Evolutionary conservation across 1,140 invertebrate genomes (phyloP), one percentile per base, ranked within the genome.

Genomic region (Rhynchophorus ferrugineus): DNA sequence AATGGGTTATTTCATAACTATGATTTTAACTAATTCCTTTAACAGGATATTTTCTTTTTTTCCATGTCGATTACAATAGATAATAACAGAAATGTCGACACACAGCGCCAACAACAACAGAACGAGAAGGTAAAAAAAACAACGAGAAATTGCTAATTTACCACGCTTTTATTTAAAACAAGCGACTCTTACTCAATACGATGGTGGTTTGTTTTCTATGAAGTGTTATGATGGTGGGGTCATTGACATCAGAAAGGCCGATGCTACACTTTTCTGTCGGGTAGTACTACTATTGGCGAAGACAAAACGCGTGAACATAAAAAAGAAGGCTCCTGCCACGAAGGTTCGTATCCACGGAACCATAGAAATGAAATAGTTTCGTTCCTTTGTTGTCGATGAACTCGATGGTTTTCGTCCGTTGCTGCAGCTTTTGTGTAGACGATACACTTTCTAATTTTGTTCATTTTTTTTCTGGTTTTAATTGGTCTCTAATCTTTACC

Each of bases 141-240:
- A 29, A 29, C 5, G 11, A 6, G 18, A 5, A 41, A 7, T 18
- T n/a, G 14, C 20, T 17, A 41, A 41, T 19, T 41, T 41, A 18
- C 38, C n/a, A 41, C 38, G 18, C 14, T 41, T 18, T 18, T 41
- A 19, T 41, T 18, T 2, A 19, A 41, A 41, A 41, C 14, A 41
- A 41, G 11, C 11, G 18, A 8, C 11, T 41, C 6, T 41, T 41
- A n/a, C 38, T n/a, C 18, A 19, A 41, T 18, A 18, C 1, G 3
- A 19, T 41, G 38, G 8, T 17, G 17, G 17, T 41, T 17, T 41
- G 18, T 41, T 41, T 41, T 37, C 35, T 37, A 37, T 37, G 35
- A 19, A 19, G 17, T 41, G 17, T 41, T 41, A 17, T 8, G n/a
- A n/a, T n/a, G n/a, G n/a, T n/a, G n/a, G 16, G 38, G 38, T 41